These are phyloP conservation scores for Lophius piscatorius DNA, from an alignment of 2,113 vertebrate species.

Conservation along the genomic window DNA sequence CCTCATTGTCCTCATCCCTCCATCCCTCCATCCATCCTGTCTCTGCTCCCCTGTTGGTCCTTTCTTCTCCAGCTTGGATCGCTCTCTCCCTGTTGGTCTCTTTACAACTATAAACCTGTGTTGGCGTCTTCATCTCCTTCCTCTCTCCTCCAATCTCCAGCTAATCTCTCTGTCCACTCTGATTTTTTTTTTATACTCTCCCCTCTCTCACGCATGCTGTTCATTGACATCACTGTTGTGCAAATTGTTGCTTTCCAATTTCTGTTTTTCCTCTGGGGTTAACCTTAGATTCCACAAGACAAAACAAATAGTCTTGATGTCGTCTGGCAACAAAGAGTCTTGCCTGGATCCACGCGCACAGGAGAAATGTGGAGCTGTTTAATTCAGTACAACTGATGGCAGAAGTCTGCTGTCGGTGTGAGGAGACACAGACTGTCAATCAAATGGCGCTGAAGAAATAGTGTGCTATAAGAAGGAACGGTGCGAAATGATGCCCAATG, in stretches of 20 bases:
- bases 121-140: slow-evolving; percentile 47
- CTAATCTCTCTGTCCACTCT: slow-evolving; percentile 51
- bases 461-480: slow-evolving; percentile 43
- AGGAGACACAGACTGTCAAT: slow-evolving; percentile 27
- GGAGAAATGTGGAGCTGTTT: slow-evolving; percentile 69
- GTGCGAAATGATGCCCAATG: slow-evolving; percentile 41
- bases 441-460: slow-evolving; percentile 43
- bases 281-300: slow-evolving; percentile 75
- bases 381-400: slow-evolving; percentile 75
- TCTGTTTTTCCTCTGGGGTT: slow-evolving; percentile 64
- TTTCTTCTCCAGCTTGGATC: no score
- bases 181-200: slow-evolving; percentile 52
- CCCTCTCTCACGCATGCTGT: slow-evolving; percentile 16
- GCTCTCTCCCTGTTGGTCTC: slow-evolving; percentile 26
- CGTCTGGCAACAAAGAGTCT: slow-evolving; percentile 67
- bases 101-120: slow-evolving; percentile 42
- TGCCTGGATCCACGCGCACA: slow-evolving; percentile 65
- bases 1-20: slow-evolving; percentile 72
- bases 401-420: slow-evolving; percentile 43
- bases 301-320: slow-evolving; percentile 78
- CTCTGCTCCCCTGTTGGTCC: slow-evolving; percentile 33
- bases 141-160: slow-evolving; percentile 41
- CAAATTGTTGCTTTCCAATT: slow-evolving; percentile 74
- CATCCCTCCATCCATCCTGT: slow-evolving; percentile 57
- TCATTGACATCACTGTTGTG: slow-evolving; percentile 56